phyloP scores from a whole-genome alignment of 2,797 vertebrate species.

The Phataginus tetradactyla region DNA sequence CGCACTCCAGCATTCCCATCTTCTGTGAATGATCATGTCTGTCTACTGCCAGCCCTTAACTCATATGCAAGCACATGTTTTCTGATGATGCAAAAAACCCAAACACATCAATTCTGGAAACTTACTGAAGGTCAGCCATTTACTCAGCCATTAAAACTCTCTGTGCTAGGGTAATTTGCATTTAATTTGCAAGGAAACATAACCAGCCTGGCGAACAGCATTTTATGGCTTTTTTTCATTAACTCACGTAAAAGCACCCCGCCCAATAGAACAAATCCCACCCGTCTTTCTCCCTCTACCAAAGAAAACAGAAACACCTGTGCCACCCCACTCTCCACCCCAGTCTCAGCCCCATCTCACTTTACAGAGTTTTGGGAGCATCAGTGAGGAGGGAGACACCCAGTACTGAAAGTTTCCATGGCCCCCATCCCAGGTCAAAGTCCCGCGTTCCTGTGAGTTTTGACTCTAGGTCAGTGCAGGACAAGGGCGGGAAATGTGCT shows the following conservation, averaged over 20 bases:
- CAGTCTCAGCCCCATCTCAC: not conserved
- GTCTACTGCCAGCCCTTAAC: not conserved
- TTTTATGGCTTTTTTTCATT: not conserved
- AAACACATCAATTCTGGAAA: not conserved
- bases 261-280: not conserved
- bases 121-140: not conserved
- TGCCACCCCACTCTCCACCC: not conserved
- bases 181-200: not conserved
- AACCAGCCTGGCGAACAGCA: not conserved
- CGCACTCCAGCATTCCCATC: not conserved
- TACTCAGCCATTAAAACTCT: not conserved
- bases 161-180: not conserved
- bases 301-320: not conserved
- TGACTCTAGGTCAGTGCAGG: conserved; percentile 47
- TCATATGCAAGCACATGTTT: not conserved
- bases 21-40: accelerated
- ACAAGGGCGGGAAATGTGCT: conserved; percentile 42
- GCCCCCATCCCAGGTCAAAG: not conserved
- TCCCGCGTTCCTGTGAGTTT: not conserved
- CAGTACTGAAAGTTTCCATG: not conserved
- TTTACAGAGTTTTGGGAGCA: not conserved
- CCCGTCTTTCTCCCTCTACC: not conserved
- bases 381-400: conserved; percentile 19
- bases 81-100: not conserved
- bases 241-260: not conserved